Percentiles rank a stretch among this genome's conserved stretches.
Evolutionary conservation across 2,888 invertebrate species (phyloP).

Genomic region (Venustoraphidia nigricollis): DNA sequence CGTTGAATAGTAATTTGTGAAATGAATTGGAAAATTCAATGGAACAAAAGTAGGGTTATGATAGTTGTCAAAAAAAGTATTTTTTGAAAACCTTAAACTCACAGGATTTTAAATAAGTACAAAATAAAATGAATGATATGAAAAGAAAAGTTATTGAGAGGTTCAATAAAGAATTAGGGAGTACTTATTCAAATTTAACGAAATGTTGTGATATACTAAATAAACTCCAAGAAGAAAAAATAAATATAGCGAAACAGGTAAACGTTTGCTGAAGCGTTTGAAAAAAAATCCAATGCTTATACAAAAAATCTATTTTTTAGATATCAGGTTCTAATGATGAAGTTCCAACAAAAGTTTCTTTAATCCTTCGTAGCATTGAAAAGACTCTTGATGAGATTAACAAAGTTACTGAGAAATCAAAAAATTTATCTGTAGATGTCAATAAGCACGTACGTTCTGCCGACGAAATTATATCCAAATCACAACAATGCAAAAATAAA

Average conservation of each 20-base stretch:
- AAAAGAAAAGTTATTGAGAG: slow-evolving; percentile 29
- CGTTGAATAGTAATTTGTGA: too few relatives aligned
- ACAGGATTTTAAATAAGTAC: too few relatives aligned
- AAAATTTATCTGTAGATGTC: slow-evolving; percentile 30
- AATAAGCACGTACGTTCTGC: slow-evolving; percentile 29
- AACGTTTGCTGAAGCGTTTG: slow-evolving; percentile 9
- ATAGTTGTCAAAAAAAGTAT: too few relatives aligned
- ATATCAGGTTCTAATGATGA: slow-evolving; percentile 43
- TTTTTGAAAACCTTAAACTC: too few relatives aligned
- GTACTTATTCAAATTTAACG: slow-evolving; percentile 33
- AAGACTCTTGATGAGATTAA: slow-evolving; percentile 32
- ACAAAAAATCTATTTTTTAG: slow-evolving; percentile 25
- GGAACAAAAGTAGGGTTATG: too few relatives aligned
- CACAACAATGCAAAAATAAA: slow-evolving; percentile 40
- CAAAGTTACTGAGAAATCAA: slow-evolving; percentile 26
- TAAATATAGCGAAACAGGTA: slow-evolving; percentile 30
- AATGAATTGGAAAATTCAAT: too few relatives aligned
- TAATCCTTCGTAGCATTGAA: slow-evolving; percentile 47
- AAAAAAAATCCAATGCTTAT: background rate
- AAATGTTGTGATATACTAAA: slow-evolving; percentile 33
- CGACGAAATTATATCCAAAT: slow-evolving; percentile 31
- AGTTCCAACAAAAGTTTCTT: slow-evolving; percentile 44
- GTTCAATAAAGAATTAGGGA: slow-evolving; percentile 37
- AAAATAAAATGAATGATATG: slow-evolving; percentile 16
- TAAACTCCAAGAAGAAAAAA: slow-evolving; percentile 25